These are phyloP conservation scores for Melanaphis sacchari DNA, from an alignment of 1,140 invertebrate species.

Conservation along the genomic window DNA sequence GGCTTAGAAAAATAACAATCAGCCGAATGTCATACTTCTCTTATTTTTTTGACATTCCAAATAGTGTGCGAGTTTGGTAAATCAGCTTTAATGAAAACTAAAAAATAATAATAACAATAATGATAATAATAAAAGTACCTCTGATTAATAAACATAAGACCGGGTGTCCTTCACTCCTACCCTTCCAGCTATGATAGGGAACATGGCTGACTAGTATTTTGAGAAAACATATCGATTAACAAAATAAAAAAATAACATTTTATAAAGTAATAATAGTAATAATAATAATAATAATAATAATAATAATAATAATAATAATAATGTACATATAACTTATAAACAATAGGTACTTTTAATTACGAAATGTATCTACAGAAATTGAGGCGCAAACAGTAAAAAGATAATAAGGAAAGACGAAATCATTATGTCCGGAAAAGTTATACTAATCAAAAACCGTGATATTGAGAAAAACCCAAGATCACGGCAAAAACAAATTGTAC, in stretches of 20 bases:
- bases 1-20: background rate
- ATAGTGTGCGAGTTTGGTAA: background rate
- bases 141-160: background rate
- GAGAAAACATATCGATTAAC: background rate
- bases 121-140: background rate
- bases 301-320: background rate
- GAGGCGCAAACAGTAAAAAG: background rate
- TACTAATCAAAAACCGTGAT: background rate
- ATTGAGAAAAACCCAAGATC: background rate
- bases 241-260: background rate
- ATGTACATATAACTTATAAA: conserved; percentile 8
- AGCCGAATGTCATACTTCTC: background rate
- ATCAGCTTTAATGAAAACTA: background rate
- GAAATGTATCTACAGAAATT: background rate
- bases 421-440: background rate
- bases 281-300: background rate
- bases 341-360: background rate
- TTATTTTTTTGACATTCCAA: background rate
- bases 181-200: background rate
- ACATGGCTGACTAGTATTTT: background rate
- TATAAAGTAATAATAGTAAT: too few relatives aligned
- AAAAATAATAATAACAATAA: background rate
- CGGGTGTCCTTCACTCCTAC: background rate
- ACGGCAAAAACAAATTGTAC: background rate
- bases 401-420: background rate